Evolutionary conservation across 2,797 vertebrate genomes (phyloP).

Genomic region (Myotis planiceps): DNA sequence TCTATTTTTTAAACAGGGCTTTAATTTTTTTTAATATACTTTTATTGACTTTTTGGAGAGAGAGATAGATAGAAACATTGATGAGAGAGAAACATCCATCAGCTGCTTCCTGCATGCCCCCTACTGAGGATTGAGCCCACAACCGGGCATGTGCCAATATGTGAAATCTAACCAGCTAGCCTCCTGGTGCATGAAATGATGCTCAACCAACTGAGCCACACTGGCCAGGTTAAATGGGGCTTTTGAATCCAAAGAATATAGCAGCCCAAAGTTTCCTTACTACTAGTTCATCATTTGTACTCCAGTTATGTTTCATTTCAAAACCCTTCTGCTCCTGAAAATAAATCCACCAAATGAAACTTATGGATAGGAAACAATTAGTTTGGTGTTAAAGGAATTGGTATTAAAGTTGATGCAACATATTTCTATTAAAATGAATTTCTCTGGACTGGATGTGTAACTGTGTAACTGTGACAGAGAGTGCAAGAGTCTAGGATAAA

Average conservation of each 20-base stretch:
- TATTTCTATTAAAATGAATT: constrained; percentile 26
- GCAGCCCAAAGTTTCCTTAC: background rate
- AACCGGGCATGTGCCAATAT: too few relatives aligned
- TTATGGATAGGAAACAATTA: background rate
- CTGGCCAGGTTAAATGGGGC: too few relatives aligned
- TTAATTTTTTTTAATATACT: too few relatives aligned
- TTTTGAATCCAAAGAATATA: background rate
- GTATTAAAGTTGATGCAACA: background rate
- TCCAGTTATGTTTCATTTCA: background rate
- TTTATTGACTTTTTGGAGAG: too few relatives aligned
- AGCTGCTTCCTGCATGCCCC: too few relatives aligned
- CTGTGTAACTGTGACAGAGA: background rate
- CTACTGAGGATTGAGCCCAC: too few relatives aligned
- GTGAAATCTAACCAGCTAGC: too few relatives aligned
- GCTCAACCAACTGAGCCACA: too few relatives aligned
- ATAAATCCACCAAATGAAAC: background rate
- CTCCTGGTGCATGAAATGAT: too few relatives aligned
- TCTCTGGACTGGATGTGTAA: background rate
- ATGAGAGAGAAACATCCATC: too few relatives aligned
- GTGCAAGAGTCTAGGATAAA: background rate
- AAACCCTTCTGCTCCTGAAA: background rate
- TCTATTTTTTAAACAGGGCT: background rate
- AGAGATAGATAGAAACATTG: too few relatives aligned
- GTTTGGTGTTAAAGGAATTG: background rate
- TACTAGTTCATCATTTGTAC: background rate